Base-by-base conservation (phyloP, 2,113 vertebrate genomes). In the Hippopotamus amphibius region DNA sequence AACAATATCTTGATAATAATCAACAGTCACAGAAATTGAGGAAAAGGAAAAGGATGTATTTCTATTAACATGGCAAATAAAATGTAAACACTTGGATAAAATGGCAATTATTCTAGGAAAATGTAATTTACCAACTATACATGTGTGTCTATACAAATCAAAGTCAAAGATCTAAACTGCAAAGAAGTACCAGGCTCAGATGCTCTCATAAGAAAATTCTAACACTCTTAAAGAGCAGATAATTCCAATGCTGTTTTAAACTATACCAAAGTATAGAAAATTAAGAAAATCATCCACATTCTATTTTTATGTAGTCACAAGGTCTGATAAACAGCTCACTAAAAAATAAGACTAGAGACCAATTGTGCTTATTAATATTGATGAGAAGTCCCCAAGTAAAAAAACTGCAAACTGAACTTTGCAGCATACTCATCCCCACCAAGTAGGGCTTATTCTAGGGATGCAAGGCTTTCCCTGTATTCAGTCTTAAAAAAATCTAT, bases 31-130 rank as follows among this genome's bases (percentile, higher is more conserved):
- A 57, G 76, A 88, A 76, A 74, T 33, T 43, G 57, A 72, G 43
- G 33, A 66, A 81, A 83, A 91, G 82, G 21, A 69, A 76, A 63
- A 61, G 11, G 55, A 63, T 87, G 13, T 57, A 43, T 82, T 72
- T 74, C 63, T 82, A 12, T 66, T 81, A 86, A 26, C 33, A 16
- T 57, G 53, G 21, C 17, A 88, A 91, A 90, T 66, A 66, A 86
- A 93, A 65, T 71, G 16, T n/a, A 88, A 94, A 93, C 85, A 61
- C 6, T 68, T 91, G 43, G 30, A 53, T 87, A 77, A 68, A 77
- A 84, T 37, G 5, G 26, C 61, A 72, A 65, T 88, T 72, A 66
- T 59, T 90, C 22, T 41, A 48, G 68, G 59, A 97, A 95, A 90
- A 53, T 86, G 61, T 24, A 61, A 82, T 82, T 90, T 85, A 72